Evolutionary conservation across 2,113 vertebrate species (phyloP).

Genomic region (Nothobranchius furzeri): DNA sequence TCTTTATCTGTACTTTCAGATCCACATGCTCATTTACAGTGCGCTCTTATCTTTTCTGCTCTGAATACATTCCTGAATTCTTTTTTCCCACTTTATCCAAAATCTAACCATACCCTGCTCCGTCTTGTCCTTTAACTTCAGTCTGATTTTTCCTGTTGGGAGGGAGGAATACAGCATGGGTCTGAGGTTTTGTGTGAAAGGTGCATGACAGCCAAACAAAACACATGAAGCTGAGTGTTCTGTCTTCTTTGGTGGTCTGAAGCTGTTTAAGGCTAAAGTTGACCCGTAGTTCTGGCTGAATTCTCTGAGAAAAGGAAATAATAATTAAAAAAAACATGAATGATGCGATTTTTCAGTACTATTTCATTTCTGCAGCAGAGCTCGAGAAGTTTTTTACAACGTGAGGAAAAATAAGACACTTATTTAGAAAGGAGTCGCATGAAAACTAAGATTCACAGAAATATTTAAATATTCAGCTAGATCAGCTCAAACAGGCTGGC

Average conservation of each 20-base stretch:
- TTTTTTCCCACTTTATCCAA: not conserved
- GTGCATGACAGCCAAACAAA: conserved; percentile 64
- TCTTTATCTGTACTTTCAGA: not conserved
- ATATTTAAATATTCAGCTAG: no score
- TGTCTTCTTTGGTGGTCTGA: conserved; percentile 72
- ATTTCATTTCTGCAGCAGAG: no score
- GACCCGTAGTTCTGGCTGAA: conserved; percentile 53
- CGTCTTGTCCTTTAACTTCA: conserved; percentile 18
- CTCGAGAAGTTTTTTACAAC: not conserved
- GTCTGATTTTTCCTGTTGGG: conserved; percentile 37
- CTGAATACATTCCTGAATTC: not conserved
- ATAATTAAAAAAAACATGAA: conserved; percentile 19
- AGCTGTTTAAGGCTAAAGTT: conserved; percentile 28
- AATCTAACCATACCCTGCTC: conserved; percentile 19
- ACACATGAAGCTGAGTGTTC: conserved; percentile 66
- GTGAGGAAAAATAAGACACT: not conserved
- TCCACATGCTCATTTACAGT: no score
- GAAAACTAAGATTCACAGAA: no score
- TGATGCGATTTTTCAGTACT: no score
- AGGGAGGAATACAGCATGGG: conserved; percentile 44
- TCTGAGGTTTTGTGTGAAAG: conserved; percentile 50
- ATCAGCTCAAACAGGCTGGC: no score
- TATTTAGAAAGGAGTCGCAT: no score
- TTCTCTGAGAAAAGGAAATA: conserved; percentile 1
- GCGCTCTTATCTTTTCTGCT: not conserved